Percentiles rank a stretch among this genome's conserved stretches.
Evolutionary conservation across 2,797 vertebrate genomes (phyloP).

Genomic region (Gastrophryne carolinensis): DNA sequence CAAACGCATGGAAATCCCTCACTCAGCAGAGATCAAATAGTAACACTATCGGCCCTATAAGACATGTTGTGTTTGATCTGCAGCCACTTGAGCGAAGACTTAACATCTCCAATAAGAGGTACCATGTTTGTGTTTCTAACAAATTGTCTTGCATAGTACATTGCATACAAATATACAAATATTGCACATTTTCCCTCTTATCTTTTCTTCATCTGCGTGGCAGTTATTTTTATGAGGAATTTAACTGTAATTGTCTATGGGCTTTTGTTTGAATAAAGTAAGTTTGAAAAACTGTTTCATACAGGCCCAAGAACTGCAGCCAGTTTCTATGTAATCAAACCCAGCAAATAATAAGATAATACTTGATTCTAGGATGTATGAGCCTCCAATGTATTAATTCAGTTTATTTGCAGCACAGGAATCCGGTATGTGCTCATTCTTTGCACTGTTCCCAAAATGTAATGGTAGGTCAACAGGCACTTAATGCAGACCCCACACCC

Average conservation of each 20-base stretch:
- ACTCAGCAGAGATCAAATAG: slow-evolving; percentile 44
- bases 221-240: not conserved
- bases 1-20: slow-evolving; percentile 47
- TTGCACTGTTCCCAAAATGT: too few relatives aligned
- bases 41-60: not conserved
- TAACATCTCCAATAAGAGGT: not conserved
- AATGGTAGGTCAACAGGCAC: too few relatives aligned
- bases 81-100: slow-evolving; percentile 33
- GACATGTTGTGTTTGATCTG: slow-evolving; percentile 31
- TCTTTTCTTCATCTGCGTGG: slow-evolving; percentile 20
- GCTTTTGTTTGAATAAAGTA: too few relatives aligned
- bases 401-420: too few relatives aligned
- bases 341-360: too few relatives aligned
- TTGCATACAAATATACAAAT: not conserved
- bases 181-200: not conserved
- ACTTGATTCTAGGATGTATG: too few relatives aligned
- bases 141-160: not conserved
- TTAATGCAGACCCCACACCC: too few relatives aligned
- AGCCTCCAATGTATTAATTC: too few relatives aligned
- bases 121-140: slow-evolving; percentile 26
- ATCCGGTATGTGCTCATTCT: too few relatives aligned
- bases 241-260: not conserved
- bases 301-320: too few relatives aligned
- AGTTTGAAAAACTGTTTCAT: too few relatives aligned
- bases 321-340: too few relatives aligned